Conservation (phyloP, 53 echinoderm and acorn worm species). For the Zoroaster sp. region DNA sequence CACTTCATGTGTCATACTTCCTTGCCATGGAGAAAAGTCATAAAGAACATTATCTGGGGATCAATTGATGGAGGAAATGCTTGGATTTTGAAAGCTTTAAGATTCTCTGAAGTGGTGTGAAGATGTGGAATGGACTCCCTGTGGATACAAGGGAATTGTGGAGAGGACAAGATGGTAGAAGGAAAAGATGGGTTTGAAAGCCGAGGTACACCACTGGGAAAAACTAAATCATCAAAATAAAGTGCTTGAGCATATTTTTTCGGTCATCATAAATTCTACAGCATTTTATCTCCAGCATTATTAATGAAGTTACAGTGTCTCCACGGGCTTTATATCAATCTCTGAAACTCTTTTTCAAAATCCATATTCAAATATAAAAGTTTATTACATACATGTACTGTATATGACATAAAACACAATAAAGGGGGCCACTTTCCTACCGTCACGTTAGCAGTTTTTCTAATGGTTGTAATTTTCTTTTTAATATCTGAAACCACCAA, state of each 20-base stretch:
- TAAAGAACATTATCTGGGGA: background rate
- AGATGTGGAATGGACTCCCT: background rate
- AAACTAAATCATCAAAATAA: background rate
- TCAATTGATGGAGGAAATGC: slow-evolving; percentile 26
- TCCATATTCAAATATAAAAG: no score
- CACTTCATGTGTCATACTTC: background rate
- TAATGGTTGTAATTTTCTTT: no score
- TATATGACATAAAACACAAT: no score
- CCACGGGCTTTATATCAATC: background rate
- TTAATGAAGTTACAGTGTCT: background rate
- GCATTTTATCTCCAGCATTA: background rate
- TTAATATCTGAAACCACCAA: no score
- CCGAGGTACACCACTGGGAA: background rate
- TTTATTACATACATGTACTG: no score
- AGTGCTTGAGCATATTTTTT: background rate
- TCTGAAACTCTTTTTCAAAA: no score
- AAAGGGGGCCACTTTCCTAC: no score
- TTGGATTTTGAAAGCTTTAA: slow-evolving; percentile 12
- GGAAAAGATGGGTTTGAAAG: background rate
- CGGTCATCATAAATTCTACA: background rate
- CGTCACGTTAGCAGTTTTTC: no score
- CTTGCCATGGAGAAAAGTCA: background rate
- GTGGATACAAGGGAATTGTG: background rate
- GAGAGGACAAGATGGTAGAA: background rate
- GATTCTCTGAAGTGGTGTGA: slow-evolving; percentile 22